phyloP scores from a whole-genome alignment of 2,797 vertebrate species.

The Pangasius sanitwongsei region DNA sequence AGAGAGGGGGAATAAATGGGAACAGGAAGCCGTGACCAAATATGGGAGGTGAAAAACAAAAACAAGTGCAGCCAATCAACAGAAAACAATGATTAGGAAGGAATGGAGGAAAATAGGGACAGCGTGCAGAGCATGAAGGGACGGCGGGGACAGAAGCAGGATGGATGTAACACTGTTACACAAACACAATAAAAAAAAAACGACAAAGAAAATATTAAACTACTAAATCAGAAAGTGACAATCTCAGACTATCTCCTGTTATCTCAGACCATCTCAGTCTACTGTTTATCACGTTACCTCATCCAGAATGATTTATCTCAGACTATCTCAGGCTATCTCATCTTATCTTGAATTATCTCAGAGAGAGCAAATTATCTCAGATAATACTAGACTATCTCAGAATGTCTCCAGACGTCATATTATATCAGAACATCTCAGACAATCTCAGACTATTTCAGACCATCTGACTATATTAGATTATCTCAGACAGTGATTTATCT shows the following conservation, averaged over 20 bases:
- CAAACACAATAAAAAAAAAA: not conserved
- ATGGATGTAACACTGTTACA: not conserved
- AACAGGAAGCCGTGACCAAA: not conserved
- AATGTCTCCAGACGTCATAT: not conserved
- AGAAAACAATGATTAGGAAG: not conserved
- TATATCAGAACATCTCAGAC: not conserved
- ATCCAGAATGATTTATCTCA: not conserved
- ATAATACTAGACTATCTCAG: not conserved
- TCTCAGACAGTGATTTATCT: not conserved
- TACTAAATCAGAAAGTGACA: not conserved
- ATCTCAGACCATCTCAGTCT: not conserved
- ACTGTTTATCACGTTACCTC: not conserved
- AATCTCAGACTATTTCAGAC: not conserved
- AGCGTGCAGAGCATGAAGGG: not conserved
- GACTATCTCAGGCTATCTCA: not conserved
- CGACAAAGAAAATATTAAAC: not conserved
- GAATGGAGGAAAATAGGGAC: not conserved
- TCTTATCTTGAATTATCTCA: not conserved
- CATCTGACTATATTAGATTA: not conserved
- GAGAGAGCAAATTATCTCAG: not conserved
- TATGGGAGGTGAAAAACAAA: not conserved
- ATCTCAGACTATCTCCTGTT: not conserved
- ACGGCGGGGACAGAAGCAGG: not conserved
- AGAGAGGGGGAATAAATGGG: not conserved
- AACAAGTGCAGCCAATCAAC: not conserved